phyloP scores from a whole-genome alignment of 2,797 vertebrate species.

The Rhinatrema bivittatum region DNA sequence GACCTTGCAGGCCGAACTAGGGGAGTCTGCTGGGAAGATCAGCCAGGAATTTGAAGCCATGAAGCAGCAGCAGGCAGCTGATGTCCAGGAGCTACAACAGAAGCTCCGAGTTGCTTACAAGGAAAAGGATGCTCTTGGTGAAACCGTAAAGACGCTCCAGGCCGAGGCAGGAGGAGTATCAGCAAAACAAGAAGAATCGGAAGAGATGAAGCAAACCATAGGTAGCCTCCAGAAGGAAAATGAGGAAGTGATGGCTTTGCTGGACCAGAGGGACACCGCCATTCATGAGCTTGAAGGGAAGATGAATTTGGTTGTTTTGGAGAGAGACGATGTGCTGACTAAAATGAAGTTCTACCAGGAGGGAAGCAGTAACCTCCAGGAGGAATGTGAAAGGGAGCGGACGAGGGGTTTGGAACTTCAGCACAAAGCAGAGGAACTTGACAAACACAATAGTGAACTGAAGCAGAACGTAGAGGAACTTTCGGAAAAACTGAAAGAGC shows the following conservation, averaged over 20 bases:
- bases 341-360: conserved; percentile 44
- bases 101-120: conserved; percentile 64
- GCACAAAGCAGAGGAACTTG: conserved; percentile 41
- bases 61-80: conserved; percentile 71
- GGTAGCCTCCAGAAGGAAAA: conserved; percentile 58
- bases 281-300: conserved; percentile 59
- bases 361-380: conserved; percentile 45
- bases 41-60: conserved; percentile 72
- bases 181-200: conserved; percentile 30
- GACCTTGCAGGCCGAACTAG: conserved; percentile 70
- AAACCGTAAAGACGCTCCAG: conserved; percentile 55
- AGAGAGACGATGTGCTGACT: conserved; percentile 47
- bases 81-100: conserved; percentile 70
- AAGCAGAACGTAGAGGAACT: conserved; percentile 54
- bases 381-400: conserved; percentile 39
- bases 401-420: conserved; percentile 42
- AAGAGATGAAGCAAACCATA: conserved; percentile 57
- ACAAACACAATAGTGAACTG: conserved; percentile 47
- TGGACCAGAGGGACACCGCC: conserved; percentile 58
- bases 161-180: conserved; percentile 43
- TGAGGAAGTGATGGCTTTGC: conserved; percentile 42
- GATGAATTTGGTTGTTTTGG: conserved; percentile 40
- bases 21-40: conserved; percentile 75
- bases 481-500: conserved; percentile 35
- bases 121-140: conserved; percentile 66